phyloP scores from a whole-genome alignment of 2,113 vertebrate genomes.

The Rhinogobius similis region DNA sequence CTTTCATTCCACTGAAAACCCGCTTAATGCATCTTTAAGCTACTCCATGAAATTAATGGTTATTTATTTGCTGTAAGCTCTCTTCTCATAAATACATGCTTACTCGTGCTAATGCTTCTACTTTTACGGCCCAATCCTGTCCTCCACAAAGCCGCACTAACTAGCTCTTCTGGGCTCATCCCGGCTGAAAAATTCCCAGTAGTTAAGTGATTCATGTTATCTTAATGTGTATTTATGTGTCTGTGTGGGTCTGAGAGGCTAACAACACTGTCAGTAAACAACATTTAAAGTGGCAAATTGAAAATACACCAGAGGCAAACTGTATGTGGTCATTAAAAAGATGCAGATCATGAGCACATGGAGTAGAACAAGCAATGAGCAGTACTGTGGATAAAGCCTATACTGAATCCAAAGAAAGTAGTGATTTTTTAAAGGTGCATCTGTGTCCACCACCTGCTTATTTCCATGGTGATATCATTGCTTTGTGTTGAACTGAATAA shows the following conservation, averaged over 20 bases:
- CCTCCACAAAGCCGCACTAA: slow-evolving; percentile 40
- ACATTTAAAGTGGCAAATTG: slow-evolving; percentile 34
- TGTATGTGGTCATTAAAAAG: slow-evolving; percentile 9
- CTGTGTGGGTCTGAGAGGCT: slow-evolving; percentile 59
- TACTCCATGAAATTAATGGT: slow-evolving; percentile 36
- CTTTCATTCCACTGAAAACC: slow-evolving; percentile 14
- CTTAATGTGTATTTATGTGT: slow-evolving; percentile 61
- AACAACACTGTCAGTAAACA: slow-evolving; percentile 45
- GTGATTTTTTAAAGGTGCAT: background rate
- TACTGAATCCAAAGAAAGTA: background rate
- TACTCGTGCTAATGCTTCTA: slow-evolving; percentile 41
- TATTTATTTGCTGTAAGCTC: slow-evolving; percentile 42
- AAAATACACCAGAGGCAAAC: slow-evolving; percentile 11
- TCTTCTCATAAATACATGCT: slow-evolving; percentile 45
- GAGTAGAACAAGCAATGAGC: slow-evolving; percentile 3
- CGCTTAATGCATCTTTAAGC: slow-evolving; percentile 35
- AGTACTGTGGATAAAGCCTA: background rate
- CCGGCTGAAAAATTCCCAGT: slow-evolving; percentile 31
- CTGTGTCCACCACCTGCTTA: background rate
- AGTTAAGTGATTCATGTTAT: slow-evolving; percentile 48
- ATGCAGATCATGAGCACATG: background rate
- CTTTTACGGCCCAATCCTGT: slow-evolving; percentile 34
- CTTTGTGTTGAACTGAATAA: too few species aligned
- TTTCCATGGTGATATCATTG: background rate
- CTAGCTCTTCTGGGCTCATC: slow-evolving; percentile 47